Conservation (phyloP, 2,888 invertebrate genomes). For the Philereme vetulata region DNA sequence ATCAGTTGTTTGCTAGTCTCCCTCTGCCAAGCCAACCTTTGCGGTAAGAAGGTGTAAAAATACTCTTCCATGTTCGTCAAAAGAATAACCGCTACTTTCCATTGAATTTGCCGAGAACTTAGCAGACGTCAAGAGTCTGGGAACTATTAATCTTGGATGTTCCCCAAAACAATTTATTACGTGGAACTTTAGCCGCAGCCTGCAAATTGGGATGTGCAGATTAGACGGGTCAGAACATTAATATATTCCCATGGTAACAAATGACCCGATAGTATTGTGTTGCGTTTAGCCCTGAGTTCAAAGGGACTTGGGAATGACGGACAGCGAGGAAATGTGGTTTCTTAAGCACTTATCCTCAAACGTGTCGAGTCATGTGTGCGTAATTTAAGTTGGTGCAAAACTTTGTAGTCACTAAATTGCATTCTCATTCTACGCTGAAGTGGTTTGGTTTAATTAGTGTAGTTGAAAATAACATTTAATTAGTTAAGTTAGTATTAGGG, state of each 20-base stretch:
- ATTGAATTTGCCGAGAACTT: constrained; percentile 47
- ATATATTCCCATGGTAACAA: constrained; percentile 58
- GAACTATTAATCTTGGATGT: constrained; percentile 77
- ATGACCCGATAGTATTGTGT: constrained; percentile 52
- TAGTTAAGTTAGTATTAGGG: no score
- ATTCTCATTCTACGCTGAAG: constrained; percentile 29
- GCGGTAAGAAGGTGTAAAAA: neutral
- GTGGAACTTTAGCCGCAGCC: constrained; percentile 30
- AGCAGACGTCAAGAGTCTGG: constrained; percentile 63
- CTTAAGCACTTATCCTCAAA: constrained; percentile 26
- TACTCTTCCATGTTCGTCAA: neutral
- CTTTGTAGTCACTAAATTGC: constrained; percentile 37
- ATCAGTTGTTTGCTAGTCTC: neutral
- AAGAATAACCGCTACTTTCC: constrained; percentile 46
- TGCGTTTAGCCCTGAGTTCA: constrained; percentile 12
- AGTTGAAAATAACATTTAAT: no score
- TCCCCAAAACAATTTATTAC: constrained; percentile 78
- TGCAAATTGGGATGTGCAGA: constrained; percentile 18
- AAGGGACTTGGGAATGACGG: constrained; percentile 33
- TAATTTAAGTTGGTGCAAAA: constrained; percentile 65
- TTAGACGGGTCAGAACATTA: constrained; percentile 43
- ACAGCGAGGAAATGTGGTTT: constrained; percentile 41
- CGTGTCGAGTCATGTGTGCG: constrained; percentile 60
- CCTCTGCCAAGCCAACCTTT: no score
- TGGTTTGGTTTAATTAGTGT: constrained; percentile 13